Evolutionary conservation across 1,140 invertebrate genomes (phyloP).

Genomic region (Trichonephila clavipes): DNA sequence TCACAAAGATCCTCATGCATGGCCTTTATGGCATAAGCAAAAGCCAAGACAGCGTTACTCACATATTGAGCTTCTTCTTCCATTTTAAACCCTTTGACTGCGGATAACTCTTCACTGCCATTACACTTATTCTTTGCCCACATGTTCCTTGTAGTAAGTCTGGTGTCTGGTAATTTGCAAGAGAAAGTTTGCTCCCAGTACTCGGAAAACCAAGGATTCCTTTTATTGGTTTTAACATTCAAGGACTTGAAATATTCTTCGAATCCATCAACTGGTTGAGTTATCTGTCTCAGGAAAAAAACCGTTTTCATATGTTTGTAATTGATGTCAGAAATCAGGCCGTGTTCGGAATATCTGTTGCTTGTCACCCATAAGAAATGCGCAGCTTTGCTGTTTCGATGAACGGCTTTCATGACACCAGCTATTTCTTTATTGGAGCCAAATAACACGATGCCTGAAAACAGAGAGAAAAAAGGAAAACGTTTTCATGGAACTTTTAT

Average conservation of each 20-base stretch:
- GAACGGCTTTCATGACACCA: slow-evolving; percentile 95
- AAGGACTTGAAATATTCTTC: slow-evolving; percentile 92
- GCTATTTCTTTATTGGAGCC: slow-evolving; percentile 98
- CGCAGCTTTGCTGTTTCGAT: slow-evolving; percentile 91
- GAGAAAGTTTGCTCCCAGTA: slow-evolving; percentile 96
- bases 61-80: slow-evolving; percentile 96
- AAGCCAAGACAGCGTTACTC: slow-evolving; percentile 94
- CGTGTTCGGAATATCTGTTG: slow-evolving; percentile 94
- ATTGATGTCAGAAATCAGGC: slow-evolving; percentile 92
- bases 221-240: slow-evolving; percentile 91
- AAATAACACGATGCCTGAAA: slow-evolving; percentile 93
- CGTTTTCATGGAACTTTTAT: too few relatives aligned
- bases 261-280: slow-evolving; percentile 92
- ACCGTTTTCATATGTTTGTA: slow-evolving; percentile 88
- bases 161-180: slow-evolving; percentile 84
- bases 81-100: slow-evolving; percentile 86
- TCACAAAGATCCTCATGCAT: slow-evolving; percentile 92
- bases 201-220: slow-evolving; percentile 97
- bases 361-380: slow-evolving; percentile 96
- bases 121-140: slow-evolving; percentile 83
- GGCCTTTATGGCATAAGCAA: slow-evolving; percentile 92
- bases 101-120: slow-evolving; percentile 84
- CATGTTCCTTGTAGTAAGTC: slow-evolving; percentile 89
- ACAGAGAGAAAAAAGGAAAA: not conserved
- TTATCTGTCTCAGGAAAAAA: slow-evolving; percentile 93